A percentile compares a stretch with the other conserved stretches of the same genome.
Conservation (phyloP, 2,797 vertebrate genomes). For the Bryconaethiops microstoma region DNA sequence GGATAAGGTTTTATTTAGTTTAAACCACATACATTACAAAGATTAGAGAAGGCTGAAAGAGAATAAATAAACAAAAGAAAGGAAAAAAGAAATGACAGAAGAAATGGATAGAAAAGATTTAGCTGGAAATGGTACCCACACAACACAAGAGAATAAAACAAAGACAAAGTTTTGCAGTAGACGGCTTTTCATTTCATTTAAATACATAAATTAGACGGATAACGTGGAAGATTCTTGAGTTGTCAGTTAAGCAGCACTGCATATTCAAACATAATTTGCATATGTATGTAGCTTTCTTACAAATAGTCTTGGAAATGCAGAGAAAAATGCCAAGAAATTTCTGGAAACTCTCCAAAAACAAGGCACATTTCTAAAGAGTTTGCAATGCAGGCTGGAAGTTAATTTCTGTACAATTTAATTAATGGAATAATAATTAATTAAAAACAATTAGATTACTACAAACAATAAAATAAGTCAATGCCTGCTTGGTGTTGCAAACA, state of each 20-base stretch:
- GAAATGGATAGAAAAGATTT: conserved; percentile 49
- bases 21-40: conserved; percentile 66
- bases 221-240: conserved; percentile 50
- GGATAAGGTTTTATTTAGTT: conserved; percentile 60
- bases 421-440: conserved; percentile 57
- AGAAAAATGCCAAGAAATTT: conserved; percentile 50
- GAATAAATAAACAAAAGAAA: conserved; percentile 62
- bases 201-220: conserved; percentile 69
- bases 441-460: conserved; percentile 31
- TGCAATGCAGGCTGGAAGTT: conserved; percentile 66
- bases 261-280: conserved; percentile 51
- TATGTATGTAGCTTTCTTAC: conserved; percentile 43
- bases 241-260: conserved; percentile 46
- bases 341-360: conserved; percentile 45
- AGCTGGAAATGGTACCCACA: conserved; percentile 48
- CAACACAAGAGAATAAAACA: conserved; percentile 50
- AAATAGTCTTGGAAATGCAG: conserved; percentile 46
- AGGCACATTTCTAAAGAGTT: conserved; percentile 63
- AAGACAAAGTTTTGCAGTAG: conserved; percentile 14
- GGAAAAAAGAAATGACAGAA: conserved; percentile 44
- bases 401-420: conserved; percentile 56
- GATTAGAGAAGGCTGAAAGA: conserved; percentile 40
- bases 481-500: conserved; percentile 24
- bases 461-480: conserved; percentile 50
- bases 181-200: conserved; percentile 63